These are phyloP conservation scores for Megamerina dolium DNA, from an alignment of 2,888 invertebrate genomes.

Conservation along the genomic window DNA sequence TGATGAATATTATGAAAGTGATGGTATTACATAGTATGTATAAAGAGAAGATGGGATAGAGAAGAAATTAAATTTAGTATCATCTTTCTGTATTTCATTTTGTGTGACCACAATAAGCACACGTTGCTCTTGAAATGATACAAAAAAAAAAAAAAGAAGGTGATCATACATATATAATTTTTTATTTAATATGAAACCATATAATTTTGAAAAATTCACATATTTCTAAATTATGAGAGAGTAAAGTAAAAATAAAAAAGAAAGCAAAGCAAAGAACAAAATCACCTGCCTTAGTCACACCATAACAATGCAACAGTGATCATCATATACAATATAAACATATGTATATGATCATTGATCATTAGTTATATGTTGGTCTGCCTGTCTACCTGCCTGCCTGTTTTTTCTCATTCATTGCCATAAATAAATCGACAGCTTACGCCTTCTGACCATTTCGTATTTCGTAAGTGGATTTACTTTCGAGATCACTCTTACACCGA, in stretches of 20 bases:
- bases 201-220: no score
- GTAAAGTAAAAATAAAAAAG: conserved; percentile 5
- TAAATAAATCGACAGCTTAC: conserved; percentile 23
- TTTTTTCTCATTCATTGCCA: no score
- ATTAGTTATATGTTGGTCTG: no score
- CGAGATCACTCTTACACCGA: background rate
- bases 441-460: conserved; percentile 21
- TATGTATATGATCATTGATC: conserved; percentile 2
- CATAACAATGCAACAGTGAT: background rate
- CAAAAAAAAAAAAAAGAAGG: background rate
- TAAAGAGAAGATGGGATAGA: no score
- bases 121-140: conserved; percentile 7
- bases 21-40: no score
- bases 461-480: conserved; percentile 24
- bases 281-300: conserved; percentile 10
- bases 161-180: no score
- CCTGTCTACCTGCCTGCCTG: background rate
- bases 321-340: no score
- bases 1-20: no score
- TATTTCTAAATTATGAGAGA: no score
- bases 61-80: no score
- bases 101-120: background rate
- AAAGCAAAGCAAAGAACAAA: conserved; percentile 10
- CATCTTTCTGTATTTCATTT: background rate
- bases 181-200: conserved; percentile 8